Base-by-base conservation (phyloP, 2,797 vertebrate species). In the Hydrophis major region DNA sequence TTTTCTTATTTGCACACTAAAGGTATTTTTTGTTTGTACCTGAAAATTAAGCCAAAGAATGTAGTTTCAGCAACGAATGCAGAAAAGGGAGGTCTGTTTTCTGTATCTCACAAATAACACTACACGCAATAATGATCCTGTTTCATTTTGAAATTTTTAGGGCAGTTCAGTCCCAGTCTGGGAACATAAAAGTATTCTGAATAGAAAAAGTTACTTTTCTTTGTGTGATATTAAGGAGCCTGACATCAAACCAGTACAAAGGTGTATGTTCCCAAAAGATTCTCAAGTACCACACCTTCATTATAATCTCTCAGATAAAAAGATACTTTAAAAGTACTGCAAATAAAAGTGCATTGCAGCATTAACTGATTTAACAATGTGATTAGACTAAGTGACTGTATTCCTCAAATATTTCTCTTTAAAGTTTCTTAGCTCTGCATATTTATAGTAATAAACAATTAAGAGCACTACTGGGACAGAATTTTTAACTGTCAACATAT, bases 1-100 rank as follows among this genome's bases (percentile, higher is more conserved):
- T 97, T 97, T 97, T 96, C 97, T 98, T 95, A 98, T 98, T 98
- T 98, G 97, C 98, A 98, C 96, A 98, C 97, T 96, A 98, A 98
- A 98, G 98, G 96, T 97, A 96, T 94, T 96, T 96, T 97, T 97
- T 98, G 96, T 98, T 98, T 98, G 95, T 97, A 97, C 96, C 96
- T 97, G 97, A 97, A 97, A 98, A 98, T 97, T 97, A 97, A 98
- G 97, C 96, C 92, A 91, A 93, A 93, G 94, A 96, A 96, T 95
- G 95, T 32, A 94, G 96, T 95, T 97, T 96, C 94, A 97, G 95
- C 94, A 97, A 94, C 92, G 96, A 96, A 94, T 96, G 95, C 94
- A 96, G 95, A 96, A 95, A 97, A 97, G 94, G 91, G 74, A 94
- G 95, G 87, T 95, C 94, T 96, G 63, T 96, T 94, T 92, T 88